Base-by-base conservation (phyloP, 2,888 invertebrate genomes). In the Pyrochroa serraticornis region DNA sequence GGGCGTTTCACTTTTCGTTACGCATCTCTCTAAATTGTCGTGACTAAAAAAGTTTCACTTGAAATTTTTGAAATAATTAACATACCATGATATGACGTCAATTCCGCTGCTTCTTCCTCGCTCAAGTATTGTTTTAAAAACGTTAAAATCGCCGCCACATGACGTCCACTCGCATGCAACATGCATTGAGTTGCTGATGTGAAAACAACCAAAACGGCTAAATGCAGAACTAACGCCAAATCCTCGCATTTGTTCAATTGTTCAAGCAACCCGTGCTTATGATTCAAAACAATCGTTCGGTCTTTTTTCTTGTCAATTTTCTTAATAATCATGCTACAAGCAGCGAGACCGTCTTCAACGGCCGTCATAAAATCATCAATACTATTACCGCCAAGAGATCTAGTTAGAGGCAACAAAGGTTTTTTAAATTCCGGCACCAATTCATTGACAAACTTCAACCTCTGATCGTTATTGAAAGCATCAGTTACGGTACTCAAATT, bases 121-220 rank as follows among this genome's bases (percentile, higher is more conserved):
- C 84, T 85, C 45, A 97, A 77, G 67, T 87, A 86, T 13, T 84
- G 81, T 64, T 89, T 87, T 47, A 97, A 82, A 76, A 86, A 91
- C 0, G 83, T 75, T 41, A 97, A 82, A 65, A 97, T 85, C 10
- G 87, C 82, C 0, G 94, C 89, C 7, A 98, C 94, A 80, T 95
- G 95, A 76, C 93, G 88, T 0, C 98, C 98, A 22, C 97, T 96
- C 8, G 95, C 95, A 78, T 97, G 94, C 22, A 97, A 75, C 82
- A 95, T 91, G 67, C 84, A 87, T 69, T 93, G 91, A 0, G 92
- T 92, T 1, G 88, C 82, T 7, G 87, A 85, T 46, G 92, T 92
- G 74, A 94, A 95, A 51, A 96, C 84, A 37, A 94, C 83, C 59
- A 93, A 81, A 0, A 86, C 85, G 0, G 89, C 86, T 50, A 95